These are phyloP conservation scores for Tokudaia tokunoshimensis DNA, from an alignment of 2,797 vertebrate species.

Conservation along the genomic window DNA sequence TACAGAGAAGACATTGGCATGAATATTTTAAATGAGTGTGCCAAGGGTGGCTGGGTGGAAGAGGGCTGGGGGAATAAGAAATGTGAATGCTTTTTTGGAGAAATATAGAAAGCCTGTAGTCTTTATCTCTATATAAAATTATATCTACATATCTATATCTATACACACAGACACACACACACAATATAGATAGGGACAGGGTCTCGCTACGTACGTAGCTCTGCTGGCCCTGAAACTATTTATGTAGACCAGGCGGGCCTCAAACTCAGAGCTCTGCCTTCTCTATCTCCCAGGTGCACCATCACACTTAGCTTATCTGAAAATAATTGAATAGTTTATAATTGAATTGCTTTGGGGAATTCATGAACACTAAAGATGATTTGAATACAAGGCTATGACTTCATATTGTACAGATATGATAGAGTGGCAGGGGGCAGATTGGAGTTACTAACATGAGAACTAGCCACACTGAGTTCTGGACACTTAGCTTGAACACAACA, in stretches of 20 bases:
- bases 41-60: neutral
- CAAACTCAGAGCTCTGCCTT: neutral
- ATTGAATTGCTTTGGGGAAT: slow-evolving; percentile 5
- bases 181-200: neutral
- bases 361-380: neutral
- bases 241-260: neutral
- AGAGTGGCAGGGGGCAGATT: neutral
- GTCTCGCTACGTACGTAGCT: neutral
- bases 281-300: neutral
- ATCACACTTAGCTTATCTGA: neutral
- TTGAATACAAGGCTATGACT: neutral
- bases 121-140: neutral
- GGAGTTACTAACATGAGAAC: slow-evolving; percentile 6
- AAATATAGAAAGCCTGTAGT: neutral
- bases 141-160: neutral
- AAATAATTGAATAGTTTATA: slow-evolving; percentile 16
- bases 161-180: neutral
- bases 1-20: neutral
- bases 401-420: neutral
- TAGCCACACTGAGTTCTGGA: neutral
- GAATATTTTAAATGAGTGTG: neutral
- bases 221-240: neutral
- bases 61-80: neutral
- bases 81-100: neutral
- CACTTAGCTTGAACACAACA: slow-evolving; percentile 12